phyloP scores from a whole-genome alignment of 1,140 invertebrate species.

The Acromyrmex charruanus region DNA sequence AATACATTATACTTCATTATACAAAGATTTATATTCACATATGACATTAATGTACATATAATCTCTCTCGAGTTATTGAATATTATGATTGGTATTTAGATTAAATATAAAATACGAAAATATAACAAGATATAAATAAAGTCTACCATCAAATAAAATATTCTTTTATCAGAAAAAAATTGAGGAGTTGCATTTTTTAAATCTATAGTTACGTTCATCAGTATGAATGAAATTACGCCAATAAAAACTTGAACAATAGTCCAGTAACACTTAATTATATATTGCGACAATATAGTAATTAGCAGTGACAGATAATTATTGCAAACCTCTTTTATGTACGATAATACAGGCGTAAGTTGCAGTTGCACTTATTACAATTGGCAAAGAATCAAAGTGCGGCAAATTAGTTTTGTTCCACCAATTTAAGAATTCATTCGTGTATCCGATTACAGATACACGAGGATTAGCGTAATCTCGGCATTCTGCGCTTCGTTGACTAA shows the following conservation, averaged over 20 bases:
- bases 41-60: not conserved
- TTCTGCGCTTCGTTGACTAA: not conserved
- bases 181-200: not conserved
- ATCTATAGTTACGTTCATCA: not conserved
- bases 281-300: too few species aligned
- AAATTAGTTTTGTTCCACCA: not conserved
- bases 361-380: not conserved
- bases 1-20: not conserved
- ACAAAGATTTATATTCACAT: slow-evolving; percentile 16
- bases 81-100: not conserved
- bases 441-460: not conserved
- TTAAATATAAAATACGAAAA: not conserved
- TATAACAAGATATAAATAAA: not conserved
- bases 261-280: not conserved
- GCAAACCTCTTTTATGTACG: slow-evolving; percentile 16
- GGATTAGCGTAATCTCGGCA: not conserved
- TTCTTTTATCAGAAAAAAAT: not conserved
- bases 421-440: not conserved
- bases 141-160: not conserved
- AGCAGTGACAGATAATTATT: not conserved
- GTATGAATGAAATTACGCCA: not conserved
- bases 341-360: not conserved
- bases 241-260: not conserved
- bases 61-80: not conserved
- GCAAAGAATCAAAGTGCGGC: not conserved